phyloP scores from a whole-genome alignment of 2,113 vertebrate genomes.

The Planiliza haematocheilus region DNA sequence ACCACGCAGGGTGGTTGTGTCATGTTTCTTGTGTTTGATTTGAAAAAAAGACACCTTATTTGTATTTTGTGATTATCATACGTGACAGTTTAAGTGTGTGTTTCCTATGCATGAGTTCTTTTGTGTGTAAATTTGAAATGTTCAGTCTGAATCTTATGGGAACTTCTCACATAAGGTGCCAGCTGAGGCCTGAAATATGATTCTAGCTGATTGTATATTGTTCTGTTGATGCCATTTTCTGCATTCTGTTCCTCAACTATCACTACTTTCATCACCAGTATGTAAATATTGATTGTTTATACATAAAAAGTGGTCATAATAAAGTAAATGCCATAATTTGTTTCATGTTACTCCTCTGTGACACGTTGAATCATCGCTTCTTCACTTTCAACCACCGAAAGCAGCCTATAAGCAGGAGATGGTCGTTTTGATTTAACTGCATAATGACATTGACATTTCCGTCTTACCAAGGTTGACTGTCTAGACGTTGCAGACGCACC shows the following conservation, averaged over 20 bases:
- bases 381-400: neutral
- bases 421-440: constrained; percentile 7
- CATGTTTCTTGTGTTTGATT: constrained; percentile 54
- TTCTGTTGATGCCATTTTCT: constrained; percentile 53
- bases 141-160: constrained; percentile 16
- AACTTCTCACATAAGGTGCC: constrained; percentile 6
- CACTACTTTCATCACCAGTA: constrained; percentile 54
- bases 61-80: constrained; percentile 64
- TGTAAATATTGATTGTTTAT: constrained; percentile 79
- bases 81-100: constrained; percentile 50
- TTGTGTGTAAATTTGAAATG: constrained; percentile 60
- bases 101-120: constrained; percentile 66
- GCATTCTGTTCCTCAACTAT: constrained; percentile 48
- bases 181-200: constrained; percentile 54
- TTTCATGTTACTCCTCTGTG: constrained; percentile 32
- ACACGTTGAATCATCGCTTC: neutral
- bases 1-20: constrained; percentile 14
- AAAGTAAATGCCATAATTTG: constrained; percentile 65
- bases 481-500: constrained; percentile 64
- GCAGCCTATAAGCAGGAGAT: neutral
- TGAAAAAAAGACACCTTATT: constrained; percentile 32
- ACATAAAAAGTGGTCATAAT: constrained; percentile 74
- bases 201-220: constrained; percentile 56
- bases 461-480: constrained; percentile 45
- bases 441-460: constrained; percentile 43